Evolutionary conservation across 2,888 invertebrate species (phyloP), one percentile per base, ranked within the genome.

Genomic region (Orgyia antiqua): DNA sequence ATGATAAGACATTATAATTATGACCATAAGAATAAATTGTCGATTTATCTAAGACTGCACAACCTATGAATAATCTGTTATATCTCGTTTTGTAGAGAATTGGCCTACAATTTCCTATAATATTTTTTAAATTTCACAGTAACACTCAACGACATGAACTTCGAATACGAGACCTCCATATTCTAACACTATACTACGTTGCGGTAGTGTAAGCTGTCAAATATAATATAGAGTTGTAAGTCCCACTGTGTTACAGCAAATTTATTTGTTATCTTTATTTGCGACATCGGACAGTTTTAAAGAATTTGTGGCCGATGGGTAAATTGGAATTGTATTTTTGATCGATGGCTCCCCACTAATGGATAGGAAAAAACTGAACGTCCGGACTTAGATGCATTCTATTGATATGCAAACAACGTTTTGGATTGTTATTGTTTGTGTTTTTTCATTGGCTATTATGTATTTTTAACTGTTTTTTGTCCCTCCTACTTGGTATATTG

Each of bases 221-320:
- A n/a, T n/a, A n/a, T n/a, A n/a, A 46, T 39, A 58, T 48, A 55
- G 53, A 51, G 52, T 42, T 39, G 51, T 37, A 42, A 46, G 37
- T 42, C 49, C 50, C 42, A 34, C 40, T 59, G 61, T 32, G 35
- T 33, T 25, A 35, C 51, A 46, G 50, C 53, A 69, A 66, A 53
- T 51, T 69, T 67, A 62, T 68, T 70, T 72, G n/a, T 71, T 75
- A 71, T 72, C 72, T 68, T 42, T 69, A 63, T 63, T 59, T 58
- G 58, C 41, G 46, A 44, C 58, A 63, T 58, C 56, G 64, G 68
- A 58, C 69, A 6, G 70, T 69, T 73, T 73, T 75, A 73, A 78
- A 73, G 80, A 76, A 80, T 80, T 79, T 79, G 80, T 79, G 78
- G 78, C 65, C 64, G 72, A 68, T 66, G 72, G 79, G 82, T 79